Evolutionary conservation across 2,797 vertebrate species (phyloP).

Genomic region (Enoplosus armatus): DNA sequence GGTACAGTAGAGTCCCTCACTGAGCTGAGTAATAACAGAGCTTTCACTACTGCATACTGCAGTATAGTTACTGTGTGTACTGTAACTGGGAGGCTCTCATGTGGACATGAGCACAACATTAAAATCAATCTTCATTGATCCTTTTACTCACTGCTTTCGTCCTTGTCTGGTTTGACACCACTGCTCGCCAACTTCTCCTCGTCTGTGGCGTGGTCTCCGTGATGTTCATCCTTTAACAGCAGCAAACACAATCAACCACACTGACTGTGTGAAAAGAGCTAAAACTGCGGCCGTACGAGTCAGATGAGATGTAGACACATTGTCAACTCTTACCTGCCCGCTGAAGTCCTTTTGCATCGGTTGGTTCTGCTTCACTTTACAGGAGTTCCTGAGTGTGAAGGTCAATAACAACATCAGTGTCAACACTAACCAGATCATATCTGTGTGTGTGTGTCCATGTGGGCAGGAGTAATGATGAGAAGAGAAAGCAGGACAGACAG

Average conservation of each 20-base stretch:
- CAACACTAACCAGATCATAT: slow-evolving; percentile 28
- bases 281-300: not conserved
- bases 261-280: not conserved
- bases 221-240: slow-evolving; percentile 82
- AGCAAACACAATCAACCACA: slow-evolving; percentile 23
- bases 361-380: slow-evolving; percentile 88
- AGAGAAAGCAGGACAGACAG: slow-evolving; percentile 51
- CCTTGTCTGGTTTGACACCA: slow-evolving; percentile 80
- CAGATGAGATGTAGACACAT: not conserved
- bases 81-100: not conserved
- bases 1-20: slow-evolving; percentile 1
- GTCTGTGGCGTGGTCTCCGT: slow-evolving; percentile 90
- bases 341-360: slow-evolving; percentile 79
- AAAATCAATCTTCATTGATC: slow-evolving; percentile 14
- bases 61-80: not conserved
- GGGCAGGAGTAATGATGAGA: slow-evolving; percentile 58
- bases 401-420: slow-evolving; percentile 36
- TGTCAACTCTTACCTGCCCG: slow-evolving; percentile 80
- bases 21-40: slow-evolving; percentile 9
- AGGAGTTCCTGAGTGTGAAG: slow-evolving; percentile 87
- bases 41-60: not conserved
- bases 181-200: slow-evolving; percentile 94
- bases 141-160: slow-evolving; percentile 75
- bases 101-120: slow-evolving; percentile 9
- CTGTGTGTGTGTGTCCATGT: slow-evolving; percentile 23